phyloP scores from a whole-genome alignment of 2,113 vertebrate genomes.

The Brevimyrus niger region DNA sequence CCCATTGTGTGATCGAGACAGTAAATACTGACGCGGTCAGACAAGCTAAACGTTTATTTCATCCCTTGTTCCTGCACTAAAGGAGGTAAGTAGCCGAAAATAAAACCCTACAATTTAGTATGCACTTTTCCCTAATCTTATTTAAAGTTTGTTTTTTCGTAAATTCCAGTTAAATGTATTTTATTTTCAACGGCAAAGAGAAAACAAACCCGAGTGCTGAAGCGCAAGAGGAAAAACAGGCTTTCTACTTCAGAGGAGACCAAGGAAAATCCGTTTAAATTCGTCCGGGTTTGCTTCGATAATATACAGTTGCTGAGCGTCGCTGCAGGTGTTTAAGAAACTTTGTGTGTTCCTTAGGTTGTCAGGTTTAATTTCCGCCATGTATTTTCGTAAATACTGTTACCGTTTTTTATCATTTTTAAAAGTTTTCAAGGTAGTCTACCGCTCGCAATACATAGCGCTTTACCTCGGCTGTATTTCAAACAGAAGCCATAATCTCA shows the following conservation, averaged over 20 bases:
- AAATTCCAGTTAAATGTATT: slow-evolving; percentile 39
- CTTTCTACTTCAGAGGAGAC: slow-evolving; percentile 44
- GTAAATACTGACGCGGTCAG: slow-evolving; percentile 65
- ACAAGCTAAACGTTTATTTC: slow-evolving; percentile 54
- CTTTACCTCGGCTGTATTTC: slow-evolving; percentile 40
- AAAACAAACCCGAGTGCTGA: slow-evolving; percentile 41
- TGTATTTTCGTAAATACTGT: slow-evolving; percentile 7
- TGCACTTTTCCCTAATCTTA: slow-evolving; percentile 18
- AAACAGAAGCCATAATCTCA: slow-evolving; percentile 66
- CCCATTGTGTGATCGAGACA: slow-evolving; percentile 68
- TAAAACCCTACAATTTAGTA: neutral
- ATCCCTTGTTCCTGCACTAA: slow-evolving; percentile 38
- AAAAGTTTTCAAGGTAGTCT: slow-evolving; percentile 44
- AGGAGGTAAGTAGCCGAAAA: slow-evolving; percentile 46
- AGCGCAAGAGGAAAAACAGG: slow-evolving; percentile 38
- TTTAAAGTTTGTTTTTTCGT: slow-evolving; percentile 17
- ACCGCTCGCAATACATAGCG: slow-evolving; percentile 29
- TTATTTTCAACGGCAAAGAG: slow-evolving; percentile 43
- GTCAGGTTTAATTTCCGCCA: slow-evolving; percentile 21
- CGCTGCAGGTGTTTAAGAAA: neutral
- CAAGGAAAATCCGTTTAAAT: slow-evolving; percentile 46
- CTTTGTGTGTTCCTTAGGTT: slow-evolving; percentile 25
- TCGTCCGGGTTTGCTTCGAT: slow-evolving; percentile 38
- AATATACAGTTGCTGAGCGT: slow-evolving; percentile 21
- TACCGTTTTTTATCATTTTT: slow-evolving; percentile 29